Percentiles rank a stretch among this genome's conserved stretches.
Conservation (phyloP, 2,888 invertebrate species). For the Lepidocyrtinus sp. region DNA sequence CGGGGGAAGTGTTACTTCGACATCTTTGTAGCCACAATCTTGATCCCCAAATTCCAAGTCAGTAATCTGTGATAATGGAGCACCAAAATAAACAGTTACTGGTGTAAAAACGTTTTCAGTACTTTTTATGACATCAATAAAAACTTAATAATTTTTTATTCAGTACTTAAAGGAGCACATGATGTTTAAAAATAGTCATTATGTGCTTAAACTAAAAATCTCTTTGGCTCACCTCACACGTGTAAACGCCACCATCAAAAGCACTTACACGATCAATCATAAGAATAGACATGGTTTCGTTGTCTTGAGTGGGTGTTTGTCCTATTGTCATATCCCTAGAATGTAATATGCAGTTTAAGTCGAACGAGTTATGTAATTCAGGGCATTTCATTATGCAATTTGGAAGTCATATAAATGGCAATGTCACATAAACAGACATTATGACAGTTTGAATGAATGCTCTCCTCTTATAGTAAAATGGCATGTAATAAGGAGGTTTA, state of each 20-base stretch:
- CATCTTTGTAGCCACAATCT: conserved; percentile 77
- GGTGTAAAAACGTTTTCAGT: no score
- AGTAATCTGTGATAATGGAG: conserved; percentile 35
- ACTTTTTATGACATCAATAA: no score
- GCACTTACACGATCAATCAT: conserved; percentile 81
- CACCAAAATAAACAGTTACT: background rate
- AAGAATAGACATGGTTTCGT: conserved; percentile 80
- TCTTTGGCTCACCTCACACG: conserved; percentile 80
- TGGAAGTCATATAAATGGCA: no score
- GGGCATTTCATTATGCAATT: no score
- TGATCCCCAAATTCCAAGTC: conserved; percentile 79
- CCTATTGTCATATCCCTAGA: conserved; percentile 31
- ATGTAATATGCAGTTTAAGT: background rate
- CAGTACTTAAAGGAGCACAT: no score
- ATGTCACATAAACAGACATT: no score
- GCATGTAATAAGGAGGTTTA: background rate
- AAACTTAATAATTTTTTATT: no score
- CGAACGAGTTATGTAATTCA: no score
- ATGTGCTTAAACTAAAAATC: no score
- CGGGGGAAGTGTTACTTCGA: conserved; percentile 79
- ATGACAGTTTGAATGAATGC: no score
- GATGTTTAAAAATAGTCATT: no score
- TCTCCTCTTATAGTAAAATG: no score
- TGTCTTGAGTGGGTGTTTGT: conserved; percentile 61
- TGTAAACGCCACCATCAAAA: conserved; percentile 84